phyloP scores from a whole-genome alignment of 2,113 vertebrate species.

The Anolis sagrei region DNA sequence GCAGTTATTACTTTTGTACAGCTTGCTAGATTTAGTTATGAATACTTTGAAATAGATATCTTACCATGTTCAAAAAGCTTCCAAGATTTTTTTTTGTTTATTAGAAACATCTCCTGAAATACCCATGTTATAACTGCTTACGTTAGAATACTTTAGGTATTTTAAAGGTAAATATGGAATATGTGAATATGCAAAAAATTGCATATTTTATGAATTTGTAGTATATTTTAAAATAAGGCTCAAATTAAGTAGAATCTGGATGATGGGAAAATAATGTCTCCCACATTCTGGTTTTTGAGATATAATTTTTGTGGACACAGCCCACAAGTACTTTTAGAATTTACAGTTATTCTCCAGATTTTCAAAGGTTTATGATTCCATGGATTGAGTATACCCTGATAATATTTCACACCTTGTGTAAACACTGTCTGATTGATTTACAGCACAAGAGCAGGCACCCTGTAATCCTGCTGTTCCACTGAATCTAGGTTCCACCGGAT shows the following conservation, averaged over 20 bases:
- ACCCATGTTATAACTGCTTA: slow-evolving; percentile 22
- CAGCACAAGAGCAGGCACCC: too few species aligned
- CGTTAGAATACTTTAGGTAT: slow-evolving; percentile 40
- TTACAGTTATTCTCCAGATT: too few species aligned
- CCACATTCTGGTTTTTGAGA: not conserved
- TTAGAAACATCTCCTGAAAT: slow-evolving; percentile 48
- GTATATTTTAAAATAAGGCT: not conserved
- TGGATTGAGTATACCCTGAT: too few species aligned
- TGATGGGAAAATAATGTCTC: not conserved
- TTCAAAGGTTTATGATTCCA: too few species aligned
- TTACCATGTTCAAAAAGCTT: not conserved
- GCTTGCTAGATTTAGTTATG: slow-evolving; percentile 46
- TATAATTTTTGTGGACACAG: not conserved
- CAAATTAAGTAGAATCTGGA: not conserved
- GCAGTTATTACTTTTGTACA: slow-evolving; percentile 47
- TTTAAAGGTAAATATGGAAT: not conserved
- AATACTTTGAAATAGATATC: slow-evolving; percentile 37
- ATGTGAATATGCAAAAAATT: not conserved
- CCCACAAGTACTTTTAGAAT: too few species aligned
- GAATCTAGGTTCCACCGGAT: too few species aligned
- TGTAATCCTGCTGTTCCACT: too few species aligned
- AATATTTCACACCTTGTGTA: too few species aligned
- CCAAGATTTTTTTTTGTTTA: not conserved
- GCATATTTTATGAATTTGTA: not conserved
- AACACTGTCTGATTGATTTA: too few species aligned